These are phyloP conservation scores for Poeciliopsis paucimaculata DNA, from an alignment of 2,797 vertebrate species.

Conservation along the genomic window DNA sequence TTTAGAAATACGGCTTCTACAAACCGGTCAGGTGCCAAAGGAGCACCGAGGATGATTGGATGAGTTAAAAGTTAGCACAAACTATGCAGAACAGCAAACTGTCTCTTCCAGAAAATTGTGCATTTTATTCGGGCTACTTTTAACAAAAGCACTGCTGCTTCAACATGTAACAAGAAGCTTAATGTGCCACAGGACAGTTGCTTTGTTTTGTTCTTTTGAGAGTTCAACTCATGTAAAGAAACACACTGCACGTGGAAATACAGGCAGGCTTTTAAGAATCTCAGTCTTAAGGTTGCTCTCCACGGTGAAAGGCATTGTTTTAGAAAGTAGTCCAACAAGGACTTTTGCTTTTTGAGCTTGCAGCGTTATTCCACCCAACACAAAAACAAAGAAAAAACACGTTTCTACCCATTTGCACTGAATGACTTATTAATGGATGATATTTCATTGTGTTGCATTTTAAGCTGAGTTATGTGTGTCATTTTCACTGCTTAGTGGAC, in stretches of 20 bases:
- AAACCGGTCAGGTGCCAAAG: not conserved
- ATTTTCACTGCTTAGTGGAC: not conserved
- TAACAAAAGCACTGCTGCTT: not conserved
- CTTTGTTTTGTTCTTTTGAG: not conserved
- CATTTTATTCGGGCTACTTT: not conserved
- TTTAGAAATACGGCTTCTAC: not conserved
- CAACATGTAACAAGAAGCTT: not conserved
- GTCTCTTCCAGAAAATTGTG: not conserved
- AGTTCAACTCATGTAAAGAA: not conserved
- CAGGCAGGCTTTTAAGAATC: not conserved
- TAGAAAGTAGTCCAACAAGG: not conserved
- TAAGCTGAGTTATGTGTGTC: not conserved
- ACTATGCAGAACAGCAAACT: not conserved
- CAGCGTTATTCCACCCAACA: not conserved
- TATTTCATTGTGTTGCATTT: not conserved
- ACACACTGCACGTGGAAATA: not conserved
- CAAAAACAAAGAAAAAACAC: not conserved
- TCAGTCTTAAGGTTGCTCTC: not conserved
- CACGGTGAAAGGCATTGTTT: not conserved
- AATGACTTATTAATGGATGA: not conserved
- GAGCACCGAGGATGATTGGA: not conserved
- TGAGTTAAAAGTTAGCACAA: not conserved
- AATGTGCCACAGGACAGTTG: not conserved
- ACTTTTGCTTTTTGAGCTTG: not conserved
- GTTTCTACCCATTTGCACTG: not conserved